Conservation (phyloP, 2,888 invertebrate genomes). For the Heliothis peltigera region DNA sequence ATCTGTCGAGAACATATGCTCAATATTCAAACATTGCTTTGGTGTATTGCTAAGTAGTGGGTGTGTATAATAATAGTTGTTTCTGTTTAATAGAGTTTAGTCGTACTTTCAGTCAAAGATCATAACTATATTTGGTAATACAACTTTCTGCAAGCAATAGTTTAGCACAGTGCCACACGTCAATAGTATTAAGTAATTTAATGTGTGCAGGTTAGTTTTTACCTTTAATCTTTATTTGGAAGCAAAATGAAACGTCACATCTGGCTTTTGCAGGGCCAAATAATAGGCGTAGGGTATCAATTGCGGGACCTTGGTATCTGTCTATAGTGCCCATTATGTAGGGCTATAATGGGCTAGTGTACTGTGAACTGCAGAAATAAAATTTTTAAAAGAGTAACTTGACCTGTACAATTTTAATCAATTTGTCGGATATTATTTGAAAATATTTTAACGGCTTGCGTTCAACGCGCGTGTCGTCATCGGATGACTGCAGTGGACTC, state of each 20-base stretch:
- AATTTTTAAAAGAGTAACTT: neutral
- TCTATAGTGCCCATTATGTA: too few species aligned
- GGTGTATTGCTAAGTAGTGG: conserved; percentile 24
- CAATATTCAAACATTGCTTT: conserved; percentile 72
- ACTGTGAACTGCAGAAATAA: too few species aligned
- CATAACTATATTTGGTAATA: neutral
- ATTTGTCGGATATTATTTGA: conserved; percentile 36
- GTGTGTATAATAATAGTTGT: neutral
- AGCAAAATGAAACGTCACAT: too few species aligned
- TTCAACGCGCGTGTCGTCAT: conserved; percentile 58
- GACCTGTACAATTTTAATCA: conserved; percentile 18
- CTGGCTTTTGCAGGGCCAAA: too few species aligned
- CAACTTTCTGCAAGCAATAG: neutral
- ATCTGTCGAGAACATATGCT: conserved; percentile 79
- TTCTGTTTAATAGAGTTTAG: too few species aligned
- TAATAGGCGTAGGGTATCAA: too few species aligned
- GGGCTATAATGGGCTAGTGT: too few species aligned
- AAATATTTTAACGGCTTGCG: conserved; percentile 49
- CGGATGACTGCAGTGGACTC: conserved; percentile 70
- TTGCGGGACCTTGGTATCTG: too few species aligned
- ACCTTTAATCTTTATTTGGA: too few species aligned
- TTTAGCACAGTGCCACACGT: too few species aligned
- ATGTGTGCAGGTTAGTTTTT: too few species aligned
- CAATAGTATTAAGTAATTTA: too few species aligned
- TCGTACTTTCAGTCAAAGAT: neutral